phyloP scores from a whole-genome alignment of 2,888 invertebrate genomes.

The Nomada ruficornis region DNA sequence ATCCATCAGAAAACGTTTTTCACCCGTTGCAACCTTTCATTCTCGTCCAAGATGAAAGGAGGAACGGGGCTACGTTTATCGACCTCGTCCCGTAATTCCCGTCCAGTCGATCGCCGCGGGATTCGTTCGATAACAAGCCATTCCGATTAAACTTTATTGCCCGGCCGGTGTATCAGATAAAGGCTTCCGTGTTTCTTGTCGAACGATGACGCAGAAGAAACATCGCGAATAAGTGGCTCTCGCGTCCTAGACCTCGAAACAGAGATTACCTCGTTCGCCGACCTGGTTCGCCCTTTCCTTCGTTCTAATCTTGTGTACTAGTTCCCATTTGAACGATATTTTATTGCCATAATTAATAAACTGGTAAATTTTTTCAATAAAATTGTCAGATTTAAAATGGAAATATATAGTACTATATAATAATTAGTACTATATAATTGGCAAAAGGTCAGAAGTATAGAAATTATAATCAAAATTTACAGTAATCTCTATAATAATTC shows the following conservation, averaged over 20 bases:
- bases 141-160: conserved; percentile 63
- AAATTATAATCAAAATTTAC: no score
- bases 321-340: no score
- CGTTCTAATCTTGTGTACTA: no score
- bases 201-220: conserved; percentile 33
- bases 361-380: no score
- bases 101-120: conserved; percentile 41
- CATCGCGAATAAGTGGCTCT: conserved; percentile 10
- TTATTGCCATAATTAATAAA: no score
- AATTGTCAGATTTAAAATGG: no score
- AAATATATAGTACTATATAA: no score
- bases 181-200: conserved; percentile 60
- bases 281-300: neutral
- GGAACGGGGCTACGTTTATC: conserved; percentile 50
- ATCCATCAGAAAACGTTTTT: conserved; percentile 53
- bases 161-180: conserved; percentile 55
- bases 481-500: no score
- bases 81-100: conserved; percentile 49
- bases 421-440: no score
- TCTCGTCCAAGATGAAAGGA: neutral
- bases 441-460: no score
- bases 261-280: conserved; percentile 33
- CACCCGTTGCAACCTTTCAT: conserved; percentile 27
- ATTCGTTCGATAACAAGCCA: conserved; percentile 58
- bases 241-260: conserved; percentile 62